A percentile compares a stretch with the other conserved stretches of the same genome.
These are phyloP conservation scores for Prenolepis imparis DNA, from an alignment of 2,888 invertebrate species.

Conservation along the genomic window DNA sequence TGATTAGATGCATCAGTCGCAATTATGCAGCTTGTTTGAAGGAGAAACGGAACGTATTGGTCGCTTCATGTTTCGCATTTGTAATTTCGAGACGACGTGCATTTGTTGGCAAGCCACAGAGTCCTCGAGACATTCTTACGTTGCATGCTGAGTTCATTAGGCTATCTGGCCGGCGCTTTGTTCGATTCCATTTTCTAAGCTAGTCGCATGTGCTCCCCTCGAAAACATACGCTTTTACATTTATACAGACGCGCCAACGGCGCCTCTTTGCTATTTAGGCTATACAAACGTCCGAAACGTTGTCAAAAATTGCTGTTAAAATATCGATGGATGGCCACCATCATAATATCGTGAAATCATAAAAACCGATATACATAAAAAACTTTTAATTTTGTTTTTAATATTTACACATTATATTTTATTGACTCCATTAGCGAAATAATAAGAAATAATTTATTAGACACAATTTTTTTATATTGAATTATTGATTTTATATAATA, in stretches of 20 bases:
- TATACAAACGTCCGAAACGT: not conserved
- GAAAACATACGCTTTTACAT: conserved; percentile 46
- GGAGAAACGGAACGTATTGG: conserved; percentile 38
- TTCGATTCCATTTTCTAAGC: conserved; percentile 56
- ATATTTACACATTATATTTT: not conserved
- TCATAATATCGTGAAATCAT: not conserved
- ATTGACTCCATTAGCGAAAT: not conserved
- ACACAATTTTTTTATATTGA: not conserved
- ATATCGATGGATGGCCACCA: not conserved
- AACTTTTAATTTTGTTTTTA: not conserved
- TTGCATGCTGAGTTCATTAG: conserved; percentile 63
- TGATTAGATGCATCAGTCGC: conserved; percentile 22
- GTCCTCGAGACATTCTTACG: conserved; percentile 62
- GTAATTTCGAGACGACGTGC: conserved; percentile 62
- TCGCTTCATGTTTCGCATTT: conserved; percentile 65
- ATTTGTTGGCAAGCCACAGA: conserved; percentile 67
- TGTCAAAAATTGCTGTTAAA: not conserved
- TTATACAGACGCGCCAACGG: conserved; percentile 2
- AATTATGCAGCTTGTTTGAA: conserved; percentile 35
- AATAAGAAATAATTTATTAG: conserved; percentile 27
- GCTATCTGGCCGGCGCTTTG: conserved; percentile 58
- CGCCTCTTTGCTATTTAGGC: not conserved
- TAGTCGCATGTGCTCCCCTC: conserved; percentile 16
- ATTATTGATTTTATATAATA: not conserved
- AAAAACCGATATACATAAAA: not conserved